A percentile compares a stretch with the other conserved stretches of the same genome.
phyloP scores from a whole-genome alignment of 2,888 invertebrate genomes.

The Maniola hyperantus region DNA sequence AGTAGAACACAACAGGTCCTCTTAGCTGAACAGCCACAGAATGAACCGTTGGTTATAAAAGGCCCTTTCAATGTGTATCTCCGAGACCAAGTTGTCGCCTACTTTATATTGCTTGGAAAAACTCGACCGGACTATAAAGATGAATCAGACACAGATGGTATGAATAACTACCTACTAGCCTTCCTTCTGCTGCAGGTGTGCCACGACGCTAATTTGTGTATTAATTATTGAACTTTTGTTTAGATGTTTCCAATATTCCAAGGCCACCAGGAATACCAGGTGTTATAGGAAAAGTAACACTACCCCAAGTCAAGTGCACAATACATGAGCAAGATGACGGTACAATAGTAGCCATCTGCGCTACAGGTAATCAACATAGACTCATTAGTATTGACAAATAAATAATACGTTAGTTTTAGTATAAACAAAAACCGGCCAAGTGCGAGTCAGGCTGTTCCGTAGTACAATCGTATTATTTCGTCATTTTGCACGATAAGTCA shows the following conservation, averaged over 20 bases:
- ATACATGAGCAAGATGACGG: slow-evolving; percentile 97
- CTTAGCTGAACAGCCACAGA: slow-evolving; percentile 81
- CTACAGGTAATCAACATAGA: slow-evolving; percentile 81
- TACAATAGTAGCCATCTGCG: slow-evolving; percentile 92
- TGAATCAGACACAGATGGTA: slow-evolving; percentile 86
- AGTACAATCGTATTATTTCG: too few relatives aligned
- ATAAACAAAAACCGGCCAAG: too few relatives aligned
- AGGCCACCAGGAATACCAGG: slow-evolving; percentile 82
- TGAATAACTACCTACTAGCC: slow-evolving; percentile 26
- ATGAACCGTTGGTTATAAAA: slow-evolving; percentile 89
- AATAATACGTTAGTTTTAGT: too few relatives aligned
- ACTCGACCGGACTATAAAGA: slow-evolving; percentile 70
- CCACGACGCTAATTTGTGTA: not conserved
- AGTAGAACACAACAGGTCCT: slow-evolving; percentile 89
- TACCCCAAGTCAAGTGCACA: slow-evolving; percentile 81
- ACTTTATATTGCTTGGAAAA: slow-evolving; percentile 91
- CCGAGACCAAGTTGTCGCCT: slow-evolving; percentile 87
- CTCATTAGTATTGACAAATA: not conserved
- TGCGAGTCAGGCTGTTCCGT: too few relatives aligned
- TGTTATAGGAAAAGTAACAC: slow-evolving; percentile 68
- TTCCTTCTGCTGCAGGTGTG: too few relatives aligned
- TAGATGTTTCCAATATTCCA: slow-evolving; percentile 88
- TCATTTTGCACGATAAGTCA: too few relatives aligned
- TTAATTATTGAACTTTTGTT: slow-evolving; percentile 43
- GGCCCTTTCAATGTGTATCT: slow-evolving; percentile 93